phyloP scores from a whole-genome alignment of 2,888 invertebrate species.

The Tetanocera ferruginea region DNA sequence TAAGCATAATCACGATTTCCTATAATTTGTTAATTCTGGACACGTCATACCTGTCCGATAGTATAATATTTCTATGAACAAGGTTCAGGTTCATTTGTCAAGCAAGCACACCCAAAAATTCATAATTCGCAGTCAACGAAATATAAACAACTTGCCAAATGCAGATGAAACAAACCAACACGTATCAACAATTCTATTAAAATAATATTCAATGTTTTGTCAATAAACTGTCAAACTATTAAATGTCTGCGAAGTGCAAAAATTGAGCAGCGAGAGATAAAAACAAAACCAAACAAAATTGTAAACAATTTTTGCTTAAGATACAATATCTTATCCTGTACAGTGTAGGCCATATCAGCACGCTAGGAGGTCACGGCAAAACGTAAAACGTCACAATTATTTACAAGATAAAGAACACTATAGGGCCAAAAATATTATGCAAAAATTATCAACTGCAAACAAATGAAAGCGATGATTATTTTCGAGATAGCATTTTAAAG shows the following conservation, averaged over 20 bases:
- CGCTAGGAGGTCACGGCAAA: constrained; percentile 1
- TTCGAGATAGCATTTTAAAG: not conserved
- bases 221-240: no score
- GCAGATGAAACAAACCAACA: not conserved
- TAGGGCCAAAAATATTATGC: not conserved
- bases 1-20: no score
- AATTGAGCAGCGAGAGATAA: not conserved
- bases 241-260: not conserved
- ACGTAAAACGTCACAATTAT: not conserved
- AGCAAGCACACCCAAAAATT: no score
- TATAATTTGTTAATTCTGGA: not conserved
- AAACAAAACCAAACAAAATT: not conserved
- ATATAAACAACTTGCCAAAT: no score
- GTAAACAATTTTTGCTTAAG: constrained; percentile 7
- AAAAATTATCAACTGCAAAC: constrained; percentile 21
- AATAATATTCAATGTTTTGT: no score
- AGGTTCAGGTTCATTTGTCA: constrained; percentile 1
- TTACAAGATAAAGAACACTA: constrained; percentile 17
- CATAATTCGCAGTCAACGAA: no score
- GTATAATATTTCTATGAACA: not conserved
- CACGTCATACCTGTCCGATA: not conserved
- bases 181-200: not conserved
- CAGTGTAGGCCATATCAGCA: constrained; percentile 53
- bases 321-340: constrained; percentile 59
- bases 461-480: not conserved